Conservation (phyloP, 2,113 vertebrate genomes). For the Antennarius striatus region DNA sequence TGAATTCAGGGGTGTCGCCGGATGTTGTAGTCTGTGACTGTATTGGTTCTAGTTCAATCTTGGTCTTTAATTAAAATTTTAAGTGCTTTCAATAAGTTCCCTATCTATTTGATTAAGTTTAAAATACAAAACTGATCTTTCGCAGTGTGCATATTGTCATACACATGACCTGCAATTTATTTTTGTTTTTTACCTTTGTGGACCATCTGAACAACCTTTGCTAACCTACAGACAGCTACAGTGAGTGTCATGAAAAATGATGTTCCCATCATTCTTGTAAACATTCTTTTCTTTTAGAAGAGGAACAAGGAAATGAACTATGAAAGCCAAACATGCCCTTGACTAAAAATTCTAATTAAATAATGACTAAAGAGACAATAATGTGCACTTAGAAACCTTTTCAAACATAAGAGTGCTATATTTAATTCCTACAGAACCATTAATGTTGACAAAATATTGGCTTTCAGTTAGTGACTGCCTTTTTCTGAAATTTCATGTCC, state of each 20-base stretch:
- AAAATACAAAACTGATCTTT: too few species aligned
- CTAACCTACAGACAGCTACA: not conserved
- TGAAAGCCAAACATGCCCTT: not conserved
- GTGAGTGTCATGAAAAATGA: not conserved
- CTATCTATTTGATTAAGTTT: too few species aligned
- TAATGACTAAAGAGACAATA: not conserved
- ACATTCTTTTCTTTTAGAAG: not conserved
- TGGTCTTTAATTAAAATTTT: too few species aligned
- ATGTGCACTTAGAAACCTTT: not conserved
- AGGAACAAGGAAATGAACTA: not conserved
- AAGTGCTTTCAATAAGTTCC: too few species aligned
- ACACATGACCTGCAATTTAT: too few species aligned
- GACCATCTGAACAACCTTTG: not conserved
- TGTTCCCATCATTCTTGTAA: not conserved
- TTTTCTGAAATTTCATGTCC: conserved; percentile 37
- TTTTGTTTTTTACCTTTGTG: not conserved
- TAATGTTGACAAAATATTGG: conserved; percentile 21
- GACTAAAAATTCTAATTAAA: conserved; percentile 4
- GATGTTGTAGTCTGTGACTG: too few species aligned
- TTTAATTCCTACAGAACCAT: conserved; percentile 10
- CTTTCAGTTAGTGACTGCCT: conserved; percentile 21
- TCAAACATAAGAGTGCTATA: conserved; percentile 6
- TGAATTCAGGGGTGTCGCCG: too few species aligned
- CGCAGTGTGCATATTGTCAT: too few species aligned
- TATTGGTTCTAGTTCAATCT: too few species aligned